These are phyloP conservation scores for Carettochelys insculpta DNA, from an alignment of 2,113 vertebrate genomes.

Conservation along the genomic window DNA sequence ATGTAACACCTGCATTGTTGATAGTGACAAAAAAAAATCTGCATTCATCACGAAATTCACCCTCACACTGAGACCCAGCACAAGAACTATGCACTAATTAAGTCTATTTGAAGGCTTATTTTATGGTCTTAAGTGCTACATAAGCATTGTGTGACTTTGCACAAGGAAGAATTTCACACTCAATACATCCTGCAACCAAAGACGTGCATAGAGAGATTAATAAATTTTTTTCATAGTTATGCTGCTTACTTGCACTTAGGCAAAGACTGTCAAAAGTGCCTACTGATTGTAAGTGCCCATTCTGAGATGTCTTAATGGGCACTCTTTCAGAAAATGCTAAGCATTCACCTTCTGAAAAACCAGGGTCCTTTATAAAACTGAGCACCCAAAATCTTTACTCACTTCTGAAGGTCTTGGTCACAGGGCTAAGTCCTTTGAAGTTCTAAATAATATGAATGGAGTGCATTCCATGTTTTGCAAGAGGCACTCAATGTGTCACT, in stretches of 20 bases:
- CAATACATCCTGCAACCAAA: background rate
- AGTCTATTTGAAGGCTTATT: background rate
- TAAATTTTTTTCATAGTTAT: background rate
- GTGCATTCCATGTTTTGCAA: background rate
- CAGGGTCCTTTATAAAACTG: background rate
- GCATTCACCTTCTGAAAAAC: background rate
- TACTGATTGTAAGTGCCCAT: background rate
- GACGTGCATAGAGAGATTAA: background rate
- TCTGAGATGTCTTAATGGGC: background rate
- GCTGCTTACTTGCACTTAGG: background rate
- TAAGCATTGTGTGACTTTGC: background rate
- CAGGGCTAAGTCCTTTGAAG: background rate
- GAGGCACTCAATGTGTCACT: background rate
- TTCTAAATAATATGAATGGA: background rate
- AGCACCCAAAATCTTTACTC: background rate
- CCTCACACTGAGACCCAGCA: background rate
- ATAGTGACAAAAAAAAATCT: background rate
- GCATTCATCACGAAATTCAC: background rate
- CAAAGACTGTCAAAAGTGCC: background rate
- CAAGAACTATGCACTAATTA: background rate
- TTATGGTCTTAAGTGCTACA: background rate
- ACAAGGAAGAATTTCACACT: background rate
- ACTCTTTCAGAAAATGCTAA: background rate
- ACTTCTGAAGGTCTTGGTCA: background rate
- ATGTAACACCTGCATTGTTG: accelerated